phyloP scores from a whole-genome alignment of 1,140 invertebrate species.

The Calycopis cecrops region DNA sequence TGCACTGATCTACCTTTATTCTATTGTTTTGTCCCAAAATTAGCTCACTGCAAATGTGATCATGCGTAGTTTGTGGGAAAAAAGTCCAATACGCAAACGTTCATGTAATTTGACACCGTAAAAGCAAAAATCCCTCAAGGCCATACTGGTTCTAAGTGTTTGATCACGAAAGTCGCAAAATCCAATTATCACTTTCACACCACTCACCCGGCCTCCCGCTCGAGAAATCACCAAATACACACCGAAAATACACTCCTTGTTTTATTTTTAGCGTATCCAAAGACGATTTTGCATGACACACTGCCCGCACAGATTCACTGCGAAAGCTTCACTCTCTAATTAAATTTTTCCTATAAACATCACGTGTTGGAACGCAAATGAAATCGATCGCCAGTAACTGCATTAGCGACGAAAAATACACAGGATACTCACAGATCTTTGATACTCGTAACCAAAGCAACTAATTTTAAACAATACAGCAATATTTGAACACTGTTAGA shows the following conservation, averaged over 20 bases:
- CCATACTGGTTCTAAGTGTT: conserved; percentile 30
- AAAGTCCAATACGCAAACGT: conserved; percentile 14
- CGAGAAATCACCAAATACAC: conserved; percentile 64
- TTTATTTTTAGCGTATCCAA: conserved; percentile 61
- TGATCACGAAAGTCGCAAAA: conserved; percentile 28
- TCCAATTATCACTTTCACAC: conserved; percentile 54
- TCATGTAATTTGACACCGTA: conserved; percentile 38
- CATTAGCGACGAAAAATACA: conserved; percentile 40
- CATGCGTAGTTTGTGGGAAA: conserved; percentile 20
- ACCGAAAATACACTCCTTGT: conserved; percentile 55
- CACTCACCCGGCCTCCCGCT: conserved; percentile 47
- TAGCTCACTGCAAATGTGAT: neutral
- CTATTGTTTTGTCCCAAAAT: neutral
- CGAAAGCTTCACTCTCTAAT: conserved; percentile 40
- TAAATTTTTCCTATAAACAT: conserved; percentile 37
- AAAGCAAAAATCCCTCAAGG: conserved; percentile 41
- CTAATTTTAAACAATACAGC: conserved; percentile 30
- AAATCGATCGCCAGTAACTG: conserved; percentile 49
- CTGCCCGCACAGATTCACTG: conserved; percentile 32
- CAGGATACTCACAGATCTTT: conserved; percentile 57
- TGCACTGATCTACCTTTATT: neutral
- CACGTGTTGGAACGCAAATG: conserved; percentile 39
- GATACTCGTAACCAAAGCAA: conserved; percentile 47
- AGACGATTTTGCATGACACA: conserved; percentile 53
- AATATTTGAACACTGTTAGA: conserved; percentile 32